Conservation (phyloP, 2,113 vertebrate species). For the Mobula hypostoma region DNA sequence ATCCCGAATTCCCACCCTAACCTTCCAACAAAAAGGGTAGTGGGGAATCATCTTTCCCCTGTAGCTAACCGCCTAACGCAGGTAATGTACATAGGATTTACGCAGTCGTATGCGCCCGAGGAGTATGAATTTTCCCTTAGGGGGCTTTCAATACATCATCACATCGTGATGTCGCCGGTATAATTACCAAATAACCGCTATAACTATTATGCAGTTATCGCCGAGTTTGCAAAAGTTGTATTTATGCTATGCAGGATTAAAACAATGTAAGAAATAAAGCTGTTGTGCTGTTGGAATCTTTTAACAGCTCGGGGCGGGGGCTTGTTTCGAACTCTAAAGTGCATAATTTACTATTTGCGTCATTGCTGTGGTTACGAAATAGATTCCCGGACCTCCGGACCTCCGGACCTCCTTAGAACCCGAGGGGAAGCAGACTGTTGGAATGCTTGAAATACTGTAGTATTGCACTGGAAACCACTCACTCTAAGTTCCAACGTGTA, state of each 20-base stretch:
- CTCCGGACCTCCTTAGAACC: neutral
- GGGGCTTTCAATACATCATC: neutral
- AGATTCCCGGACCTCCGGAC: neutral
- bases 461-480: neutral
- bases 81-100: neutral
- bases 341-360: neutral
- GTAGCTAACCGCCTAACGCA: neutral
- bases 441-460: neutral
- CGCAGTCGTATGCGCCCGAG: neutral
- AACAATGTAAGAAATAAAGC: neutral
- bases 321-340: neutral
- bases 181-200: too few species aligned
- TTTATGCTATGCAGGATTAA: neutral
- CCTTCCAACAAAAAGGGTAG: neutral
- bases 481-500: neutral
- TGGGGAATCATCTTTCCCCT: neutral
- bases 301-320: neutral
- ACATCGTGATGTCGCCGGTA: neutral
- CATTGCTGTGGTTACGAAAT: neutral
- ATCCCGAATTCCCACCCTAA: neutral
- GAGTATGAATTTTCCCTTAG: neutral
- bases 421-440: neutral
- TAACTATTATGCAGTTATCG: neutral
- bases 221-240: neutral
- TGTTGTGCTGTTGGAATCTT: neutral